Evolutionary conservation across 2,113 vertebrate species (phyloP), one percentile per base, ranked within the genome.

Genomic region (Narcine bancroftii): DNA sequence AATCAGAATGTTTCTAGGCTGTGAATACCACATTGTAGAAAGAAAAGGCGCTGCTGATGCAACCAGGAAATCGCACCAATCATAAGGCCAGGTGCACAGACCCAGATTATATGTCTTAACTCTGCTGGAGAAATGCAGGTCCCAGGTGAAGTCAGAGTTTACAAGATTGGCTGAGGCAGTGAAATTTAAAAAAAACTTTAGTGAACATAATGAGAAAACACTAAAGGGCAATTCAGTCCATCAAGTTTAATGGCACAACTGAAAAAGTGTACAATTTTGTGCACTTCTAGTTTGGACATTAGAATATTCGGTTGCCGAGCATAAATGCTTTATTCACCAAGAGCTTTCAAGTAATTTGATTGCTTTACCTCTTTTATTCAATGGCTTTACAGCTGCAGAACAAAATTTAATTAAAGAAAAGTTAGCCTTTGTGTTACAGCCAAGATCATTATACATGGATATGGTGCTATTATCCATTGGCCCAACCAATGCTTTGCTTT

Each of bases 361-460:
- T 39, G 72, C 13, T 75, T 75, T n/a, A 75, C 72, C n/a, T 75
- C 72, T 75, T 75, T 75, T 75, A 75, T 75, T 75, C 72, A 36
- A 36, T 33, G n/a, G 11, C 10, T n/a, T 75, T 75, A 39, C 72
- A 75, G 72, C 10, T 75, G n/a, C n/a, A 75, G n/a, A 75, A n/a
- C 9, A 75, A 39, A 15, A 13, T 15, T 75, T 75, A 36, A 36
- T 15, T 15, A 75, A 75, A 75, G 13, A 75, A 39, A n/a, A 75
- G n/a, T n/a, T 75, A 3, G 72, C 2, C 72, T 36, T 39, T 75
- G 33, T 33, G 33, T 75, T 75, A 15, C 29, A 73, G 71, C 33
- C 71, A n/a, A 33, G 71, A 73, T 73, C 11, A 36, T 73, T 36
- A 73, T 73, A n/a, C 33, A 33, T 13, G 29, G 71, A 73, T 36